Evolutionary conservation across 2,113 vertebrate species (phyloP).

Genomic region (Mugil cephalus): DNA sequence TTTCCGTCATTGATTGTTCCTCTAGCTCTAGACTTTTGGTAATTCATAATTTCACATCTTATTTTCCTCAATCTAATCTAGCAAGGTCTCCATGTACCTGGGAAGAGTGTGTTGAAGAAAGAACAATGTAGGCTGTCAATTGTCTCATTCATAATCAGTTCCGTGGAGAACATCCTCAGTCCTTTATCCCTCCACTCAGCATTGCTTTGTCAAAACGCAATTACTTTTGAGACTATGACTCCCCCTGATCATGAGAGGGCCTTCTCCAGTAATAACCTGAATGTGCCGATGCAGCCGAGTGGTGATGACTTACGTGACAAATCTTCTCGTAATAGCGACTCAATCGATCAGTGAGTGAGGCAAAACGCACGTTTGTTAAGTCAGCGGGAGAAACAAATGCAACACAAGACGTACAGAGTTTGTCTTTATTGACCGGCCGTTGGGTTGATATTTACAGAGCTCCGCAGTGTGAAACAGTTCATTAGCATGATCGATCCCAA

Average conservation of each 20-base stretch:
- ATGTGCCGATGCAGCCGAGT: neutral
- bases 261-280: conserved; percentile 1
- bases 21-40: too few species aligned
- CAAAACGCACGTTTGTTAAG: conserved; percentile 34
- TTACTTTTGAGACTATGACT: conserved; percentile 23
- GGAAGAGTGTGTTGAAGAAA: too few species aligned
- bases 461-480: conserved; percentile 61
- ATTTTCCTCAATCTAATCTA: too few species aligned
- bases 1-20: too few species aligned
- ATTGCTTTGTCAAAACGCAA: conserved; percentile 26
- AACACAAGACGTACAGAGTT: conserved; percentile 33
- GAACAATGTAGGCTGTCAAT: too few species aligned
- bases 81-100: too few species aligned
- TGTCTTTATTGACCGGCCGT: conserved; percentile 60
- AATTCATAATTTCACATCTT: too few species aligned
- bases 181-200: neutral
- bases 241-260: neutral
- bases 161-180: neutral
- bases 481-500: conserved; percentile 68
- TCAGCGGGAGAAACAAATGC: conserved; percentile 24
- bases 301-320: conserved; percentile 23
- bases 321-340: conserved; percentile 8
- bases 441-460: conserved; percentile 69
- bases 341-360: conserved; percentile 32
- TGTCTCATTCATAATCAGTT: too few species aligned